phyloP scores from a whole-genome alignment of 2,888 invertebrate species.

The Pseudanteris insignis region DNA sequence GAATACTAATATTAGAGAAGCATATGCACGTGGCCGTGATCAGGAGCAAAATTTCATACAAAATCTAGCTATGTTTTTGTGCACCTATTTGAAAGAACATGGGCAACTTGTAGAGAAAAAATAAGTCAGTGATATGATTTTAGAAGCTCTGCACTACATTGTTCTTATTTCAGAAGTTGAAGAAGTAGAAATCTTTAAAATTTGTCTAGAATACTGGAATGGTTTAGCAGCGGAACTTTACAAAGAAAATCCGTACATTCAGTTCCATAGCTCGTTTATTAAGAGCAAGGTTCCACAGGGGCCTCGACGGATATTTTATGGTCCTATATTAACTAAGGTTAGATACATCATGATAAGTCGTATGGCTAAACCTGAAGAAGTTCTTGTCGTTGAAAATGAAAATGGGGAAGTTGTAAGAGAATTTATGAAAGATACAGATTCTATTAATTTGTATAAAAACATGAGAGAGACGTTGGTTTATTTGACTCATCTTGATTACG shows the following conservation, averaged over 20 bases:
- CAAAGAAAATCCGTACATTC: constrained; percentile 80
- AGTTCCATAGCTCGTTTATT: constrained; percentile 65
- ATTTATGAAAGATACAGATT: constrained; percentile 99
- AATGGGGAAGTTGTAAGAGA: constrained; percentile 99
- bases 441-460: constrained; percentile 98
- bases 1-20: constrained; percentile 90
- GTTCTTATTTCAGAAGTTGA: constrained; percentile 97
- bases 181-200: constrained; percentile 99
- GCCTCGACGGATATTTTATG: constrained; percentile 77
- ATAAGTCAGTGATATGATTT: constrained; percentile 78
- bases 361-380: constrained; percentile 99
- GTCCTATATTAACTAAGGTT: constrained; percentile 85
- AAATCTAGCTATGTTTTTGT: constrained; percentile 95
- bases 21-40: constrained; percentile 92
- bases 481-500: constrained; percentile 97
- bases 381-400: constrained; percentile 98
- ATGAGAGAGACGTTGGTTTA: constrained; percentile 99
- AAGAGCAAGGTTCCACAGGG: constrained; percentile 64
- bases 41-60: constrained; percentile 99
- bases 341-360: constrained; percentile 98
- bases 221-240: constrained; percentile 91
- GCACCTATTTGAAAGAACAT: constrained; percentile 96
- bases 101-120: constrained; percentile 87
- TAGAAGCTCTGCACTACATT: constrained; percentile 86
- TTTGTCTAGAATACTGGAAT: constrained; percentile 99